Evolutionary conservation across 2,113 vertebrate species (phyloP).

Genomic region (Myiozetetes cayanensis): DNA sequence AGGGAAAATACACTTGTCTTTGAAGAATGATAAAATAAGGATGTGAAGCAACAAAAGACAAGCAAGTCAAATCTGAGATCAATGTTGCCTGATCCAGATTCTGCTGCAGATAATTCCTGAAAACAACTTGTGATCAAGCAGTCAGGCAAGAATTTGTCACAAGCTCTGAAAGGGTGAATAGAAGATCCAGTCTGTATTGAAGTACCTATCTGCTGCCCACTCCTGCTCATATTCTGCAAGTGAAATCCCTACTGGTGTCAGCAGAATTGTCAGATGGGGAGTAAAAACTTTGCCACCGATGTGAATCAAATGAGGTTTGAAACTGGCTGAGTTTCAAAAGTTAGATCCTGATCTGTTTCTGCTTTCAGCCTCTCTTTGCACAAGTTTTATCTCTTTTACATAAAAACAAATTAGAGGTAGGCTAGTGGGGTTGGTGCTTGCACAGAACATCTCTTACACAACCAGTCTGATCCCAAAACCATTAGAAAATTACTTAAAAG

Average conservation of each 20-base stretch:
- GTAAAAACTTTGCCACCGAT: background rate
- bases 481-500: background rate
- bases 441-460: background rate
- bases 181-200: background rate
- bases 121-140: background rate
- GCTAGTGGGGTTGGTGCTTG: background rate
- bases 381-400: background rate
- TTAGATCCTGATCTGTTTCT: background rate
- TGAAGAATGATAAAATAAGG: background rate
- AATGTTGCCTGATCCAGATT: background rate
- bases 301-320: background rate
- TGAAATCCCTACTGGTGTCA: background rate
- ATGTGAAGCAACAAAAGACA: background rate
- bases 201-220: background rate
- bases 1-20: slow-evolving; percentile 21
- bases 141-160: background rate
- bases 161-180: background rate
- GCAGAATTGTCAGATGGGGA: background rate
- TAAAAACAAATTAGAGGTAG: background rate
- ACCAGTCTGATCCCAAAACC: background rate
- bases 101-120: background rate
- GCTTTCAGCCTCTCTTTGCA: background rate
- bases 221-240: background rate
- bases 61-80: background rate
- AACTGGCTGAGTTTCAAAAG: background rate